phyloP scores from a whole-genome alignment of 92 coral and sea anemone genomes.

The Porites cylindrica region DNA sequence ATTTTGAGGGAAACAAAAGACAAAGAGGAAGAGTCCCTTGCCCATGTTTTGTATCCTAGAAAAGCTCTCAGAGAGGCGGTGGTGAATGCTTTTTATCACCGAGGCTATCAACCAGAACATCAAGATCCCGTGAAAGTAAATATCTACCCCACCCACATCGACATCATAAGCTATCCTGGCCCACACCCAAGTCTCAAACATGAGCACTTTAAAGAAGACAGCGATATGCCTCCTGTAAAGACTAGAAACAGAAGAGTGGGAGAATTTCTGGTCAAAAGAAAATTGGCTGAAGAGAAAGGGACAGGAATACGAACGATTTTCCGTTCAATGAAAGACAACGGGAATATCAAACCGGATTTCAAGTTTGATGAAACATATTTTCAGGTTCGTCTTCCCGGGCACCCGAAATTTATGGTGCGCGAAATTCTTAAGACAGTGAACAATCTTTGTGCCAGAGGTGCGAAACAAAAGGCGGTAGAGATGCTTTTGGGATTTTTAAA shows the following conservation, averaged over 20 bases:
- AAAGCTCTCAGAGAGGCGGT: conserved; percentile 78
- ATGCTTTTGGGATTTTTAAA: conserved; percentile 48
- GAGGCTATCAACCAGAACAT: conserved; percentile 77
- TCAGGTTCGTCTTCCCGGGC: conserved; percentile 71
- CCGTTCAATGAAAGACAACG: conserved; percentile 70
- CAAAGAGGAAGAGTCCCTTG: conserved; percentile 57
- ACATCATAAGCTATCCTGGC: conserved; percentile 79
- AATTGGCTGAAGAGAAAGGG: conserved; percentile 78
- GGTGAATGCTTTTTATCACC: conserved; percentile 80
- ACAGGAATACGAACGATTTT: conserved; percentile 80
- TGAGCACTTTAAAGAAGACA: conserved; percentile 62
- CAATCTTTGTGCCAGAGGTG: conserved; percentile 68
- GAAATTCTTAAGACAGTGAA: conserved; percentile 56
- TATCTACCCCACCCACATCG: conserved; percentile 73
- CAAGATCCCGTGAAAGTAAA: conserved; percentile 69
- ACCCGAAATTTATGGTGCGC: conserved; percentile 69
- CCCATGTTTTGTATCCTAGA: conserved; percentile 69
- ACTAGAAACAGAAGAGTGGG: conserved; percentile 82
- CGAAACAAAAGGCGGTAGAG: conserved; percentile 55
- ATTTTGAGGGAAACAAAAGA: conserved; percentile 55
- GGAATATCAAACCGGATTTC: conserved; percentile 62
- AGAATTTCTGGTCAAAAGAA: conserved; percentile 57
- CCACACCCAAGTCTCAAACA: conserved; percentile 70
- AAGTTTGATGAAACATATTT: conserved; percentile 68
- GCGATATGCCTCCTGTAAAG: conserved; percentile 69